A percentile compares a stretch with the other conserved stretches of the same genome.
Evolutionary conservation across 2,113 vertebrate species (phyloP).

Genomic region (Rhizomys pruinosus): DNA sequence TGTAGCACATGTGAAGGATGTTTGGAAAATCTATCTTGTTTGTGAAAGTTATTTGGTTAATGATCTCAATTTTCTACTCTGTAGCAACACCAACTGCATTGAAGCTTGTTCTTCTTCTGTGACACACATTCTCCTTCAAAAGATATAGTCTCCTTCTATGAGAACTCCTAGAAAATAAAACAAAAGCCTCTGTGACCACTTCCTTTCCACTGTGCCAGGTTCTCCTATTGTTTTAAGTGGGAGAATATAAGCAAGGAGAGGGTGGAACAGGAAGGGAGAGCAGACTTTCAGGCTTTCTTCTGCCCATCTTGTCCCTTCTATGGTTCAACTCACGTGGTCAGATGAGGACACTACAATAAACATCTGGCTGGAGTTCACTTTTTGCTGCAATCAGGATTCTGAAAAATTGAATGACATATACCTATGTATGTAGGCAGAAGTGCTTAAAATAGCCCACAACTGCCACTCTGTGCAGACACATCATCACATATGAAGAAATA

Average conservation of each 20-base stretch:
- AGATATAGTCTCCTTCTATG: background rate
- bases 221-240: background rate
- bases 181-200: background rate
- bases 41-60: slow-evolving; percentile 4
- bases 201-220: background rate
- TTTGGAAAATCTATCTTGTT: slow-evolving; percentile 23
- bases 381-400: slow-evolving; percentile 59
- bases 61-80: background rate
- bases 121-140: background rate
- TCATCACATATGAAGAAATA: slow-evolving; percentile 35
- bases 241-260: background rate
- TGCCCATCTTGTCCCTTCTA: background rate
- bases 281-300: background rate
- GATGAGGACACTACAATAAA: background rate
- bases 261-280: background rate
- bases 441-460: slow-evolving; percentile 59
- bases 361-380: slow-evolving; percentile 58
- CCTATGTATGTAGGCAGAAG: slow-evolving; percentile 22
- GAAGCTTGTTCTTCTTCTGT: background rate
- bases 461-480: background rate
- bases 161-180: background rate
- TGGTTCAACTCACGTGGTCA: background rate
- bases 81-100: background rate
- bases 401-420: slow-evolving; percentile 54
- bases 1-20: background rate